Base-by-base conservation (phyloP, 2,113 vertebrate genomes). In the Glaucidium brasilianum region DNA sequence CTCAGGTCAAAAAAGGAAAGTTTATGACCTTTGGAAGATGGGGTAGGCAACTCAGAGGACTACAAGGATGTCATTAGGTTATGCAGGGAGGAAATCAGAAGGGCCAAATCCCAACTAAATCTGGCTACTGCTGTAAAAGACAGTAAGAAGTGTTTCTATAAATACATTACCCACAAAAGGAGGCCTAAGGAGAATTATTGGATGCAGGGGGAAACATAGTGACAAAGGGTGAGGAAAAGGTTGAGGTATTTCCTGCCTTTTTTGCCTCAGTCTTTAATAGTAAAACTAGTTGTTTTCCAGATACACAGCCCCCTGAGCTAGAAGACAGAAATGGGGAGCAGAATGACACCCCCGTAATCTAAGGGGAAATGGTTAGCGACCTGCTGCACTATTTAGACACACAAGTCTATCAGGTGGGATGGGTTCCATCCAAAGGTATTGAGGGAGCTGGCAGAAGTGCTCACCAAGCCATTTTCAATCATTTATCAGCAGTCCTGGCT, bases 301-400 rank as follows among this genome's bases (percentile, higher is more conserved):
- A 23, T n/a, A 26, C 23, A 7, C 21, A 76, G 50, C 11, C 9
- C n/a, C 25, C 9, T 47, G 29, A 64, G 10, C 35, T 27, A 29
- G 21, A 76, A 59, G 56, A 39, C 56, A 19, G 64, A n/a, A n/a
- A 41, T 0, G 0, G 56, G 16, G 43, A 76, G 23, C 9, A 32
- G 15, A 81, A 52, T 64, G 50, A 39, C 71, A 37, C 21, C 37
- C 26, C 17, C 68, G 15, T 47, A 66, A 53, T 55, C 39, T 19
- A 13, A 49, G 67, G 50, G 10, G 9, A 35, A 41, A 29, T 39
- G 15, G 17, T 69, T 45, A 50, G 68, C 27, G 19, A 41, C 29
- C 17, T 55, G 20, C 53, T 41, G 3, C 0, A 1, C 35, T 43
- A 21, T 43, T 64, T 60, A 20, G 21, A 47, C 16, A 20, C 19